Evolutionary conservation across 2,113 vertebrate species (phyloP), one percentile per base, ranked within the genome.

Genomic region (Crotalus viridis): DNA sequence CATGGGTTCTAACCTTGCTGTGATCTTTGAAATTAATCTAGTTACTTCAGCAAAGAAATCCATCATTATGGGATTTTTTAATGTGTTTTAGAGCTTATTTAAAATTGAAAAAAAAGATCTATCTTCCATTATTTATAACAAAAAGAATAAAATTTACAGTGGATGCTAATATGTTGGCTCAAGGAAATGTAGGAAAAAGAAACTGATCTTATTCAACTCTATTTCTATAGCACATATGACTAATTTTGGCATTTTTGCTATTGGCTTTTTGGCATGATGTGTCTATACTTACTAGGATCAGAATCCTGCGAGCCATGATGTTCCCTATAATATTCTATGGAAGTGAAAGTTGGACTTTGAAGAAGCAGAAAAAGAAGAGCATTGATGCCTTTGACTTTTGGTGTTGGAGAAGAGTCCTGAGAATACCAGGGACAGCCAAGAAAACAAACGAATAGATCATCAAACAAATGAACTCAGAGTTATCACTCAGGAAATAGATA

Each of bases 1-100:
- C 93, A 87, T 33, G 90, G 48, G 8, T 94, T 95, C 94, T 93
- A 93, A 94, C 22, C 95, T 95, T 96, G 94, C 93, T 94, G 94
- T 94, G 85, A 94, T 9, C 88, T 93, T 64, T 88, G 90, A 39
- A 96, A 96, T 94, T 91, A 95, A 91, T 91, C 39, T 21, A 93
- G 74, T 56, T 94, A 94, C 43, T 59, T 91, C 91, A 64, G 46
- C 95, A 95, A 93, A 39, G 94, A 93, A 93, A 9, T 43, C 90
- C 24, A 91, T 89, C 52, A 92, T 51, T 85, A 43, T 15, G 13
- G 28, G 21, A 2, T 59, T 12, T 22, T 92, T 15, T 94, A 91
- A 48, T 92, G 61, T n/a, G 21, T 91, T 94, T 86, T n/a, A 3
- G 94, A 59, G 52, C 6, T 90, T 90, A 89, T 92, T 57, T 19